Base-by-base conservation (phyloP, 2,797 vertebrate species). In the Acrossocheilus wenchowensis region DNA sequence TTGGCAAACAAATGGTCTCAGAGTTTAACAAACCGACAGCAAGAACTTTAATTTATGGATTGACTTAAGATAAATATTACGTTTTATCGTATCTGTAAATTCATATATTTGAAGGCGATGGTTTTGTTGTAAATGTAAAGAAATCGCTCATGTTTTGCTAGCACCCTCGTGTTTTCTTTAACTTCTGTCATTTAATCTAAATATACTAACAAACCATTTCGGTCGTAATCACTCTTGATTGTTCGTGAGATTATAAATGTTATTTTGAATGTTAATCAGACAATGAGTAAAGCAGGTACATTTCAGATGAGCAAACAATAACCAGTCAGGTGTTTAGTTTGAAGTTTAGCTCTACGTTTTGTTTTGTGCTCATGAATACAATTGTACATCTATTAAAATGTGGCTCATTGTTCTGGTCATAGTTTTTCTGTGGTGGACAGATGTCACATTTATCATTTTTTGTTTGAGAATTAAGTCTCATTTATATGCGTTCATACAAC, bases 1-100 rank as follows among this genome's bases (percentile, higher is more conserved):
- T 94, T 90, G 73, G 77, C 78, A 85, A 92, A 43, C 88, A 66
- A 62, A 75, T 62, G 60, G 81, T 62, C 88, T 87, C 84, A 71
- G 87, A 64, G 73, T 87, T 86, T 68, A 72, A 21, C 5, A 84
- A 36, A 75, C 11, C 15, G 12, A 19, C 72, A 26, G 14, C 7
- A 66, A 26, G 19, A 17, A 39, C 50, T 4, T 43, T 68, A 87
- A 26, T 6, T 19, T 48, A 30, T 6, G 19, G 6, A 21, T 75
- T 68, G 48, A 21, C 8, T 41, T 30, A 7, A 12, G 45, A 14
- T 21, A 52, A 5, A 21, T 23, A 54, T 7, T 2, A 12, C 19
- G 57, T 66, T n/a, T 30, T 23, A 48, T 9, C 30, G 7, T 0
- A 5, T 84, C 17, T 52, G 1, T 30, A 68, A 6, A 36, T 50